Base-by-base conservation (phyloP, 2,113 vertebrate species). In the Ascaphus truei region DNA sequence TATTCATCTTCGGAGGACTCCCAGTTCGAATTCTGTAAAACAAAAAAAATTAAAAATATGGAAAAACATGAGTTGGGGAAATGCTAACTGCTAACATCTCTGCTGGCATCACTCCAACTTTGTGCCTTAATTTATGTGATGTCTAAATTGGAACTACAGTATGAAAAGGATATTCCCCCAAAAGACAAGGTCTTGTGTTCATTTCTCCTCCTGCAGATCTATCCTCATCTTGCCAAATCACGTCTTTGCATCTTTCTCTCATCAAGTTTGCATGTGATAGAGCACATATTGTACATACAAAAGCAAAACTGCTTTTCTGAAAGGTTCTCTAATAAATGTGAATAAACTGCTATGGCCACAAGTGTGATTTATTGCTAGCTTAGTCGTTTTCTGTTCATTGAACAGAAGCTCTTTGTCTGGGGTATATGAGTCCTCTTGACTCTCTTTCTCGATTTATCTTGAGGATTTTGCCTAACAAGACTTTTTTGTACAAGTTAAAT, bases 161-260 rank as follows among this genome's bases (percentile, higher is more conserved):
- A n/a, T n/a, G n/a, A n/a, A n/a, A n/a, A n/a, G n/a, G n/a, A n/a
- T n/a, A n/a, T n/a, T n/a, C n/a, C n/a, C n/a, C n/a, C n/a, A n/a
- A n/a, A n/a, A n/a, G n/a, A n/a, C n/a, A n/a, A n/a, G n/a, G n/a
- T n/a, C n/a, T n/a, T n/a, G n/a, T n/a, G n/a, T n/a, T n/a, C n/a
- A n/a, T n/a, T n/a, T n/a, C n/a, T n/a, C n/a, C 51, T 63, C 31
- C 33, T 51, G 12, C 30, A 10, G 33, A 51, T 22, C 30, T 51
- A 64, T 36, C 51, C 26, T 52, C 30, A 50, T 64, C 22, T 51
- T 51, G 61, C 47, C 61, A 64, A 64, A 51, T 27, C 45, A 50
- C 22, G 20, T 64, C 22, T 51, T 50, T 41, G 39, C 9, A 30
- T 22, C 34, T 53, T 45, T 41, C 34, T 26, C 13, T 62, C 43